Conservation (phyloP, 1,140 invertebrate species). For the Brachionus manjavacas region DNA sequence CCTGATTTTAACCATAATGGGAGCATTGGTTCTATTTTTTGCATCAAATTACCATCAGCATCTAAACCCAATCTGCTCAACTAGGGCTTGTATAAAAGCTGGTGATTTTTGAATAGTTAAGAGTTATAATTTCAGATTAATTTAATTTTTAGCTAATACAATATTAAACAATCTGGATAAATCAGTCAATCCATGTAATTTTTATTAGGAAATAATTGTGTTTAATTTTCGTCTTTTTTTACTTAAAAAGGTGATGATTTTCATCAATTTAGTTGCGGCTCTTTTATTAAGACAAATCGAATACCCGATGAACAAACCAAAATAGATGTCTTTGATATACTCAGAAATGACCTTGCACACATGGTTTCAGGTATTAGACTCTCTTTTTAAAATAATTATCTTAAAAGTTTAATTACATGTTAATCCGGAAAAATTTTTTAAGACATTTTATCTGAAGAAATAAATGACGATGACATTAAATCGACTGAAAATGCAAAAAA, state of each 20-base stretch:
- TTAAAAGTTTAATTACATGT: neutral
- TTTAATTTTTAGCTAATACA: conserved; percentile 1
- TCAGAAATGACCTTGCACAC: conserved; percentile 8
- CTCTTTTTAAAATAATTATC: neutral
- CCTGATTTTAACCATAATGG: neutral
- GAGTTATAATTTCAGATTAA: neutral
- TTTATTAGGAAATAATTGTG: neutral
- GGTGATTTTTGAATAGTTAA: neutral
- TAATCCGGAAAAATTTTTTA: neutral
- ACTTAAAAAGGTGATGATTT: conserved; percentile 33
- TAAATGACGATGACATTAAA: conserved; percentile 17
- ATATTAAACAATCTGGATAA: neutral
- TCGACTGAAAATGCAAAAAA: conserved; percentile 39
- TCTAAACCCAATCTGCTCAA: neutral
- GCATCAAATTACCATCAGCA: neutral
- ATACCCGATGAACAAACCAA: conserved; percentile 42
- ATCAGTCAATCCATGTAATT: conserved; percentile 28
- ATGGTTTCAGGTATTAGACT: conserved; percentile 1
- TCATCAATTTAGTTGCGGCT: conserved; percentile 33
- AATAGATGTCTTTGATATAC: conserved; percentile 35
- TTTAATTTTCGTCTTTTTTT: neutral
- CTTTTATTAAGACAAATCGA: conserved; percentile 18
- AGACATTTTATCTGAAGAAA: conserved; percentile 25
- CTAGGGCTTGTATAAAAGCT: conserved; percentile 32
- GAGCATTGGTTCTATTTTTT: neutral